Percentiles rank a stretch among this genome's conserved stretches.
Conservation (phyloP, 2,113 vertebrate species). For the Cariama cristata region DNA sequence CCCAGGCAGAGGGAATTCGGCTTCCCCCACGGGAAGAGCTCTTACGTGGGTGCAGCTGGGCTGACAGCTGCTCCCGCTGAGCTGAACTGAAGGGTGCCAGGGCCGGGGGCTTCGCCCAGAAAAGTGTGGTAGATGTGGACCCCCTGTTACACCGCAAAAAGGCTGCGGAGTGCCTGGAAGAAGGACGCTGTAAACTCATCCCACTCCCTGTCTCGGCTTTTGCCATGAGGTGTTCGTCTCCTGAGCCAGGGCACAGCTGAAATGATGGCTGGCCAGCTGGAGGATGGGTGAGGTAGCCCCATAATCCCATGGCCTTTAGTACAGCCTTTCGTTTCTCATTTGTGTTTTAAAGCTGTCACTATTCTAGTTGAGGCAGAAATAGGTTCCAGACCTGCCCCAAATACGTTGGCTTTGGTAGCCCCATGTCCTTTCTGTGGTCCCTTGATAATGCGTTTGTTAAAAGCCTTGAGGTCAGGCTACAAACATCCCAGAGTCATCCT, state of each 20-base stretch:
- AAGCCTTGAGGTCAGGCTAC: neutral
- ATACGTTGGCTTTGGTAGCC: neutral
- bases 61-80: neutral
- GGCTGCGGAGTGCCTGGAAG: neutral
- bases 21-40: too few relatives aligned
- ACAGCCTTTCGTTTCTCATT: neutral
- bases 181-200: neutral
- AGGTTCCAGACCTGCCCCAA: neutral
- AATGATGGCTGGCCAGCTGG: rapidly evolving
- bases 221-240: neutral
- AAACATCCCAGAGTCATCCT: rapidly evolving
- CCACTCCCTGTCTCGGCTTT: rapidly evolving
- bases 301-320: rapidly evolving
- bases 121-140: rapidly evolving
- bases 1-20: rapidly evolving
- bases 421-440: neutral
- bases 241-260: neutral
- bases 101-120: neutral
- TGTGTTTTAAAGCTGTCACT: neutral
- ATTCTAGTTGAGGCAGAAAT: neutral
- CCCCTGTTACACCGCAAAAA: too few relatives aligned
- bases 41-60: neutral
- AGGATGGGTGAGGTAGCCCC: rapidly evolving
- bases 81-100: neutral
- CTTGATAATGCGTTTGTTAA: neutral